Evolutionary conservation across 2,888 invertebrate genomes (phyloP).

Genomic region (Eurois occulta): DNA sequence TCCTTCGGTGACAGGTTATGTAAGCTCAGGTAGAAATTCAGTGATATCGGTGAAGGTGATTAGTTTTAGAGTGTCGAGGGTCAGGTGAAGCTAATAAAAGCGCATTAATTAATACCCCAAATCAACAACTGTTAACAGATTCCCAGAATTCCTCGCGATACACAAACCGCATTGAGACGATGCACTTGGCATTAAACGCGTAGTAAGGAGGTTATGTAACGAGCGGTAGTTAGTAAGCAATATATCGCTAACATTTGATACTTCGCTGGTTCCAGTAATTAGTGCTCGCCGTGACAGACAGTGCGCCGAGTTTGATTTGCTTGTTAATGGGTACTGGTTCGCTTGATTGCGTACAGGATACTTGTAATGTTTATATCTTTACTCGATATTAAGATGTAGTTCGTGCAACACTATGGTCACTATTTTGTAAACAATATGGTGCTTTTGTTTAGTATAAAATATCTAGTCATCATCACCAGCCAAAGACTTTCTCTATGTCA

Average conservation of each 20-base stretch:
- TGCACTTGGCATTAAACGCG: constrained; percentile 13
- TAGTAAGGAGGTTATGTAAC: constrained; percentile 1
- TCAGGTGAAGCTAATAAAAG: not conserved
- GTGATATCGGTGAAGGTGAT: not conserved
- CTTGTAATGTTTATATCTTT: not conserved
- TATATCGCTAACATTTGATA: constrained; percentile 32
- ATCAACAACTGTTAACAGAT: not conserved
- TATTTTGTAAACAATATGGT: no score
- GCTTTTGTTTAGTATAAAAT: no score
- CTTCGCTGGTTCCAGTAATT: constrained; percentile 29
- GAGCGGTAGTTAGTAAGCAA: not conserved
- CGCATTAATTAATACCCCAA: not conserved
- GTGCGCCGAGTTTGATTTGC: constrained; percentile 32
- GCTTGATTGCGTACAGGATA: constrained; percentile 7
- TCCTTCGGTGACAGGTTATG: not conserved
- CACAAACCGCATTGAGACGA: constrained; percentile 14
- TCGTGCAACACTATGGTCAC: not conserved
- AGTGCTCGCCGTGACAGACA: constrained; percentile 28
- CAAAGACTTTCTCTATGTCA: no score
- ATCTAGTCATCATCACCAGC: no score
- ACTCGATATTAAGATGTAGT: not conserved
- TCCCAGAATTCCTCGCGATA: not conserved
- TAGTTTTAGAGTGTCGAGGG: not conserved
- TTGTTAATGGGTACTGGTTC: constrained; percentile 24
- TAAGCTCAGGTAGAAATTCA: not conserved